These are phyloP conservation scores for Hippocampus guttulatus DNA, from an alignment of 2,113 vertebrate species.

Conservation along the genomic window DNA sequence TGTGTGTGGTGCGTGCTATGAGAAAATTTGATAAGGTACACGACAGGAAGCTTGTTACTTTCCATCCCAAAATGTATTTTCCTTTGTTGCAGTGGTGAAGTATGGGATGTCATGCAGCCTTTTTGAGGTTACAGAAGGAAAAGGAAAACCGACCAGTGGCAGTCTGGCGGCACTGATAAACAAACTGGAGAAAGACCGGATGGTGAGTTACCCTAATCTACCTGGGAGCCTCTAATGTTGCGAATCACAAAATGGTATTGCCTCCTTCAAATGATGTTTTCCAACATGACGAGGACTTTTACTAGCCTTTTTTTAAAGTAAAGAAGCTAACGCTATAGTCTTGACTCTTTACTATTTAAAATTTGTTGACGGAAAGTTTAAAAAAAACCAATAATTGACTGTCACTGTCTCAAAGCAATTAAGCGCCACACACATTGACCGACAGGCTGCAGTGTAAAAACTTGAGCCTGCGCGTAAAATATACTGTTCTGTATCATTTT, in stretches of 20 bases:
- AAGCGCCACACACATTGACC: no score
- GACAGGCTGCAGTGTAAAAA: no score
- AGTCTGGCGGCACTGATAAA: constrained; percentile 83
- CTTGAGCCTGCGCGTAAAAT: no score
- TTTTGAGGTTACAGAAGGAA: constrained; percentile 86
- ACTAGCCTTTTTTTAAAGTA: not conserved
- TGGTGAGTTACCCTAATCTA: constrained; percentile 72
- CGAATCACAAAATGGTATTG: not conserved
- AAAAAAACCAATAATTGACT: no score
- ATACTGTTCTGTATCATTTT: no score
- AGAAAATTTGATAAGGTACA: not conserved
- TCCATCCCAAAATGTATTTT: not conserved
- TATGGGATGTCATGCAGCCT: constrained; percentile 87
- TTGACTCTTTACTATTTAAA: no score
- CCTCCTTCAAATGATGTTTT: not conserved
- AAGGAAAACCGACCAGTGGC: constrained; percentile 81
- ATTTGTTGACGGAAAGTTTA: no score
- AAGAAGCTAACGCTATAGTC: no score
- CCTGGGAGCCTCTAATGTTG: not conserved
- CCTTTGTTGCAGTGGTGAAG: constrained; percentile 73
- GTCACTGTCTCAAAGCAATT: no score
- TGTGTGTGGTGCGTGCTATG: not conserved
- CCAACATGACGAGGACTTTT: not conserved
- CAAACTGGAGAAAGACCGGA: constrained; percentile 88
- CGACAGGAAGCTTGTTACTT: not conserved